Evolutionary conservation across 1,140 invertebrate genomes (phyloP).

Genomic region (Drosophila miranda): DNA sequence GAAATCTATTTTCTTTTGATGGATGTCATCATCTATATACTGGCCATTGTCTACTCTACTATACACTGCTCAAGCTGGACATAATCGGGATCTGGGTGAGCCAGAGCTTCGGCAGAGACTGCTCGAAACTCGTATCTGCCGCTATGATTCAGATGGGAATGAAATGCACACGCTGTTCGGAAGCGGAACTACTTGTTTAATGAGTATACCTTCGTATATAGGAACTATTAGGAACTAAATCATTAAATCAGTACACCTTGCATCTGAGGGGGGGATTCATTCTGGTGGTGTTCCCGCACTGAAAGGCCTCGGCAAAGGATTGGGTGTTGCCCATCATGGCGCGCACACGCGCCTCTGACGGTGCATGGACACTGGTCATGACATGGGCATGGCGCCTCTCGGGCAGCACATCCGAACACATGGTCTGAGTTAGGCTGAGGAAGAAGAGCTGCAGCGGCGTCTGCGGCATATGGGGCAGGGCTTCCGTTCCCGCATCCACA

Average conservation of each 20-base stretch:
- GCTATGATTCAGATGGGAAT: neutral
- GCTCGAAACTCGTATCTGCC: neutral
- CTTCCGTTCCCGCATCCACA: conserved; percentile 79
- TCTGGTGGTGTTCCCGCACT: conserved; percentile 88
- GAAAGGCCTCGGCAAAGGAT: conserved; percentile 93
- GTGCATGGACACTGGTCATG: conserved; percentile 92
- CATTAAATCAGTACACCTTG: conserved; percentile 86
- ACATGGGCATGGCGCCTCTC: conserved; percentile 11
- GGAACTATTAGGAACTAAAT: conserved; percentile 4
- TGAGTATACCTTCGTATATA: neutral
- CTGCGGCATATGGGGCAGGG: conserved; percentile 89
- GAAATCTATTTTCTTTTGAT: no score
- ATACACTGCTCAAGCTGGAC: conserved; percentile 91
- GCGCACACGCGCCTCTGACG: conserved; percentile 90
- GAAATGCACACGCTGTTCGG: conserved; percentile 12
- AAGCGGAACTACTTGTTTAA: conserved; percentile 29
- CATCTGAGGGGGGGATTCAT: conserved; percentile 97
- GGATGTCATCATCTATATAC: no score
- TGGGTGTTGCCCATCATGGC: conserved; percentile 93
- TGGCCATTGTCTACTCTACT: conserved; percentile 84
- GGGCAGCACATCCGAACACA: conserved; percentile 49
- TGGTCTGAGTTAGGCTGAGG: conserved; percentile 92
- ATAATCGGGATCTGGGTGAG: conserved; percentile 97
- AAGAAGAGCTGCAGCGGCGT: conserved; percentile 95
- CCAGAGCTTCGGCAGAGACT: conserved; percentile 92